Conservation (phyloP, 2,113 vertebrate genomes). For the Pyrgilauda ruficollis region DNA sequence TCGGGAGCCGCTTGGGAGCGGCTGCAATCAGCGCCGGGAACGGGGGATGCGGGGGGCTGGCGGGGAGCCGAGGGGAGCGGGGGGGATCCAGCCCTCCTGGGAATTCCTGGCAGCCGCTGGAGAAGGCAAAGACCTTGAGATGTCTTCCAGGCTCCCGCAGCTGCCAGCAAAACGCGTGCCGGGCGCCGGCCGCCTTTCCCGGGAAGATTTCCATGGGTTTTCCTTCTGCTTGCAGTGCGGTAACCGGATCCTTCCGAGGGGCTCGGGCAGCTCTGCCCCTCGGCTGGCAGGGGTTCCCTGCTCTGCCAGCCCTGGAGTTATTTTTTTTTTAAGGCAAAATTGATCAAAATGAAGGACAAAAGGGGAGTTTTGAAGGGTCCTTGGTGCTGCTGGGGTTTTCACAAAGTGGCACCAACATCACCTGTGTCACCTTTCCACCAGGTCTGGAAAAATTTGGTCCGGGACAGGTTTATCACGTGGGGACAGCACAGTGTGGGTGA, state of each 20-base stretch:
- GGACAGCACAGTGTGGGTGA: neutral
- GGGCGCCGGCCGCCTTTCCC: neutral
- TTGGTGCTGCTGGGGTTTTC: neutral
- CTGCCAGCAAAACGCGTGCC: neutral
- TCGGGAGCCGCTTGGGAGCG: neutral
- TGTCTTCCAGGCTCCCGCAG: neutral
- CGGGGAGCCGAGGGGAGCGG: neutral
- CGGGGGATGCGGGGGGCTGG: neutral
- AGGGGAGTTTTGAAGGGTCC: neutral
- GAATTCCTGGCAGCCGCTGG: neutral
- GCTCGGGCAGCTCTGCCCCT: fast-evolving
- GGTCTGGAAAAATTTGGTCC: neutral
- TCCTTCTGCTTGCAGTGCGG: fast-evolving
- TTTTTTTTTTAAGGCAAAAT: neutral
- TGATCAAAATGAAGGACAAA: neutral
- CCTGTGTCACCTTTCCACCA: neutral
- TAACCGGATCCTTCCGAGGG: fast-evolving
- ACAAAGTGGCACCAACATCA: neutral
- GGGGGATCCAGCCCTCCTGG: neutral
- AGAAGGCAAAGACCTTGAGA: conserved; percentile 39
- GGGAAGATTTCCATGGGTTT: neutral
- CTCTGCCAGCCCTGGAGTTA: neutral
- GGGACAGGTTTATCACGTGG: fast-evolving
- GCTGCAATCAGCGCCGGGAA: neutral
- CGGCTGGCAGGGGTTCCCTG: fast-evolving